Evolutionary conservation across 1,140 invertebrate species (phyloP), one percentile per base, ranked within the genome.

Genomic region (Diabrotica virgifera): DNA sequence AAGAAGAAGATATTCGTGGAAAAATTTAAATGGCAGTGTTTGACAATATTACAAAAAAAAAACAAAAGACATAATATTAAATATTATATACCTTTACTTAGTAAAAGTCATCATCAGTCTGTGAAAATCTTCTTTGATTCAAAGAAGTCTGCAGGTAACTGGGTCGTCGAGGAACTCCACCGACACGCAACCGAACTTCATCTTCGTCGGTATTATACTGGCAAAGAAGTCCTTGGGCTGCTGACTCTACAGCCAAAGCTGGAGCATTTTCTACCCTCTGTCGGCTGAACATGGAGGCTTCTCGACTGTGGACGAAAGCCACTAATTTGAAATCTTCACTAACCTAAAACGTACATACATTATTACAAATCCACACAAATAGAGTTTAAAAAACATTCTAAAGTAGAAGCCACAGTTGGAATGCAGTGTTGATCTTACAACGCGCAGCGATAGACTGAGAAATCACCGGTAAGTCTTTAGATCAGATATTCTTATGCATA

Each of bases 271-370:
- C 69, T 5, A 68, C 55, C 51, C 72, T 65, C 12, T 63, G 65
- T 14, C 62, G 64, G 13, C 70, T 65, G 12, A 66, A 61, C 40
- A 68, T 72, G 52, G 70, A 79, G 0, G 89, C 90, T 65, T 86
- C 85, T 5, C 84, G 79, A 63, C 86, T 86, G 76, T 91, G 88
- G 78, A 89, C 94, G 80, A 91, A 94, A 36, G 90, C 91, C 14
- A 90, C 85, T 55, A 84, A 75, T 53, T 85, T 81, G 75, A 94
- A 94, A 70, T 82, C 80, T 38, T 85, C 78, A 64, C 85, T 79
- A 10, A 46, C 40, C 40, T 46, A 46, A 46, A 46, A 24, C 24
- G 24, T 24, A 24, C n/a, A n/a, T n/a, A n/a, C n/a, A n/a, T n/a
- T n/a, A n/a, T n/a, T n/a, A n/a, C n/a, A n/a, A n/a, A n/a, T n/a